Evolutionary conservation across 1,140 invertebrate species (phyloP).

Genomic region (Drosophila dunni): DNA sequence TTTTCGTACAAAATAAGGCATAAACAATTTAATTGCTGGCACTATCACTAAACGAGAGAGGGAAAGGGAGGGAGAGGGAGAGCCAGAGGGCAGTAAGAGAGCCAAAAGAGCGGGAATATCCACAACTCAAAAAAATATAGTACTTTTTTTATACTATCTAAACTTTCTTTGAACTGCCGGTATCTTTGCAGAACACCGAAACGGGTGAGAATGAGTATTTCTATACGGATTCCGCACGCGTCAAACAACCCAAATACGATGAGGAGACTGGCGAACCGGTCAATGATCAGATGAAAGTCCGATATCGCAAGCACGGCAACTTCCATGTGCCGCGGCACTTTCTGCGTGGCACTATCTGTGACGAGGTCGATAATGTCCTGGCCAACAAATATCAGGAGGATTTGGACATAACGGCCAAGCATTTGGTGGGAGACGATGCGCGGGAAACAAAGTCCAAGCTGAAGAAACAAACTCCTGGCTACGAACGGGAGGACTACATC

Average conservation of each 20-base stretch:
- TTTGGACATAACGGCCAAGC: slow-evolving; percentile 51
- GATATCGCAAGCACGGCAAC: slow-evolving; percentile 72
- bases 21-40: slow-evolving; percentile 33
- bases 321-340: slow-evolving; percentile 74
- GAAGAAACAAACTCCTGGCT: slow-evolving; percentile 46
- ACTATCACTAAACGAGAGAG: slow-evolving; percentile 15
- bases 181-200: slow-evolving; percentile 69
- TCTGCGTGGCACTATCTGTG: slow-evolving; percentile 61
- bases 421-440: slow-evolving; percentile 37
- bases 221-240: slow-evolving; percentile 59
- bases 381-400: slow-evolving; percentile 57
- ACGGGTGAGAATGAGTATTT: slow-evolving; percentile 79
- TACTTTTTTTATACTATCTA: background rate
- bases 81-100: slow-evolving; percentile 11
- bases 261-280: slow-evolving; percentile 78
- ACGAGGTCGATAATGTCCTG: slow-evolving; percentile 66
- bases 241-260: slow-evolving; percentile 65
- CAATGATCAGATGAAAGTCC: slow-evolving; percentile 71
- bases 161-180: slow-evolving; percentile 25
- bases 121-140: background rate
- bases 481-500: slow-evolving; percentile 72
- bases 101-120: background rate
- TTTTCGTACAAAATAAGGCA: slow-evolving; percentile 41
- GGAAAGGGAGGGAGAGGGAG: slow-evolving; percentile 3
- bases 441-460: slow-evolving; percentile 9